phyloP scores from a whole-genome alignment of 2,797 vertebrate species.

The Myotis daubentonii region DNA sequence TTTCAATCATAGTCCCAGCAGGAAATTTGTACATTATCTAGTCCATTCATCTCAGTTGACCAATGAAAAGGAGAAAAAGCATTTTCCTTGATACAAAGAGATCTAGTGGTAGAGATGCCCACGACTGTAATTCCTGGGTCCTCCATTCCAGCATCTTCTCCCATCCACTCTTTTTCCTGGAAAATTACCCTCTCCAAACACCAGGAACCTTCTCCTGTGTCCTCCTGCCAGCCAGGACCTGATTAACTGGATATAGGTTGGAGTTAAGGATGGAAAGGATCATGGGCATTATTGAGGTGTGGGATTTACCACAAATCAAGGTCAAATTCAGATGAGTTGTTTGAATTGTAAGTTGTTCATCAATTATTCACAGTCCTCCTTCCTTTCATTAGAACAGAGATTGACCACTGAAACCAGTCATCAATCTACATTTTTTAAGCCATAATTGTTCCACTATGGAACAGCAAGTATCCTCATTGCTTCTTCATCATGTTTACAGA shows the following conservation, averaged over 20 bases:
- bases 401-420: neutral
- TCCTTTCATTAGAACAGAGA: neutral
- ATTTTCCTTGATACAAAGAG: neutral
- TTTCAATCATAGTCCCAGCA: neutral
- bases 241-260: neutral
- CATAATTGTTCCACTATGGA: neutral
- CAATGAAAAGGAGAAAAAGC: neutral
- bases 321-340: neutral
- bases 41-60: neutral
- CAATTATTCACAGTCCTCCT: neutral
- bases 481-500: neutral
- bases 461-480: neutral
- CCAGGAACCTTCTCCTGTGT: neutral
- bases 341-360: neutral
- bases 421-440: neutral
- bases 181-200: neutral
- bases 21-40: neutral
- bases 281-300: neutral
- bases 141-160: neutral
- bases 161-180: neutral
- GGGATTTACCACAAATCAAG: slow-evolving; percentile 2
- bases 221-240: neutral
- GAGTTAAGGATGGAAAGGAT: neutral
- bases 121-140: neutral
- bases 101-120: neutral